Percentiles rank a stretch among this genome's conserved stretches.
Evolutionary conservation across 2,888 invertebrate genomes (phyloP).

Genomic region (Congeria kusceri): DNA sequence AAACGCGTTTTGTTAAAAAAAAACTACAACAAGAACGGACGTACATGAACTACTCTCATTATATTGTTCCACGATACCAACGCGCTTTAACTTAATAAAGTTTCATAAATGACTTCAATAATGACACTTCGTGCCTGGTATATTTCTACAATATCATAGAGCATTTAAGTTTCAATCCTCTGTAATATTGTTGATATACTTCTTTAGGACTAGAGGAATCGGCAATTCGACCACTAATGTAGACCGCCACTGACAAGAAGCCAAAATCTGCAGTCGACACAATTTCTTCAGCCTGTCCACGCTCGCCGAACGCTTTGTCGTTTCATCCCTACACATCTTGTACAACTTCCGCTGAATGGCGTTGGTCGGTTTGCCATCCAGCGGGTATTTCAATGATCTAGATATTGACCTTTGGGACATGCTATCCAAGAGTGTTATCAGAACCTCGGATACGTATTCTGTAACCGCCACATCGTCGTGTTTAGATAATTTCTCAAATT

Average conservation of each 20-base stretch:
- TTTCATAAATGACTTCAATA: too few species aligned
- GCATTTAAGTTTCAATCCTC: too few species aligned
- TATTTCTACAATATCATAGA: too few species aligned
- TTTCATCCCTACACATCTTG: slow-evolving; percentile 51
- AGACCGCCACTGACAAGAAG: slow-evolving; percentile 62
- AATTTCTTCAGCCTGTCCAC: slow-evolving; percentile 64
- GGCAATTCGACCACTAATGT: slow-evolving; percentile 64
- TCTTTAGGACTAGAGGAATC: slow-evolving; percentile 65
- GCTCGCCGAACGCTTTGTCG: slow-evolving; percentile 38
- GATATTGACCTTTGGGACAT: slow-evolving; percentile 58
- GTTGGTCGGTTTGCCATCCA: slow-evolving; percentile 47
- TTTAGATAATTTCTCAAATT: slow-evolving; percentile 38
- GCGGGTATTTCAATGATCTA: slow-evolving; percentile 40
- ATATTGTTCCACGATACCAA: too few species aligned
- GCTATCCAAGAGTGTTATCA: slow-evolving; percentile 49
- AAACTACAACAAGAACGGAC: too few species aligned
- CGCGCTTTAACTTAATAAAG: too few species aligned
- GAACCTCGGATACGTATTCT: slow-evolving; percentile 50
- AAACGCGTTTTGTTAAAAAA: too few species aligned
- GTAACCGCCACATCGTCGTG: slow-evolving; percentile 23
- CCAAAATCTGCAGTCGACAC: slow-evolving; percentile 64
- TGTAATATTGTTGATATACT: slow-evolving; percentile 41
- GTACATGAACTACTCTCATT: too few species aligned
- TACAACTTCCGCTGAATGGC: slow-evolving; percentile 45
- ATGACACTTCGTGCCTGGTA: too few species aligned